Percentiles rank a stretch among this genome's conserved stretches.
phyloP scores from a whole-genome alignment of 2,113 vertebrate genomes.

The Oophaga pumilio region DNA sequence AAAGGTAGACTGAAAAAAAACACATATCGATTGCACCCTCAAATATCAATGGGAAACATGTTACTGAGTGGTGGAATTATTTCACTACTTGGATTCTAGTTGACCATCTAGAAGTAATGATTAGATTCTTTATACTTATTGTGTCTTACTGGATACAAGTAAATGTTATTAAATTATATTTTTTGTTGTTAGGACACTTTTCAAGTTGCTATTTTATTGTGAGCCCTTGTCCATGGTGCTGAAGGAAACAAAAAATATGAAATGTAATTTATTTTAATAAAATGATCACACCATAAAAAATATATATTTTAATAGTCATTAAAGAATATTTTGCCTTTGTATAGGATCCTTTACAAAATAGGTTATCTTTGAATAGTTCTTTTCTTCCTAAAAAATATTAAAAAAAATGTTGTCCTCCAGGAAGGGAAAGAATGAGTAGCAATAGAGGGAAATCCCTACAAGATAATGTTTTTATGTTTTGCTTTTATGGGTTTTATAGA shows the following conservation, averaged over 20 bases:
- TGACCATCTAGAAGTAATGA: not conserved
- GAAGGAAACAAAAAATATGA: not conserved
- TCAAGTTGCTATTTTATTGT: not conserved
- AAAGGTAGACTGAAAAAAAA: too few species aligned
- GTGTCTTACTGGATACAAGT: not conserved
- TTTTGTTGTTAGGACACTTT: not conserved
- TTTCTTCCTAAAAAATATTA: too few species aligned
- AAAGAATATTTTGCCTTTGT: too few species aligned
- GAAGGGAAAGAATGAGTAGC: too few species aligned
- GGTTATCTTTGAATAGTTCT: too few species aligned
- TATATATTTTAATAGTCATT: not conserved
- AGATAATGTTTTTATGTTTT: too few species aligned
- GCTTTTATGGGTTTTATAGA: too few species aligned
- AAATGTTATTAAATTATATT: not conserved
- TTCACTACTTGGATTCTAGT: not conserved
- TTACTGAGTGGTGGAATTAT: not conserved
- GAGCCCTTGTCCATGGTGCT: slow-evolving; percentile 24
- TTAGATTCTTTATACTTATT: not conserved
- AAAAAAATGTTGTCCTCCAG: too few species aligned
- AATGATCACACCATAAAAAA: not conserved
- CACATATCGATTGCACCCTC: not conserved
- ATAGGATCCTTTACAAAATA: too few species aligned
- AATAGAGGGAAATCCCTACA: too few species aligned
- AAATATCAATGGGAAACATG: not conserved
- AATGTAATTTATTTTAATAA: not conserved